Percentiles rank a stretch among this genome's conserved stretches.
Evolutionary conservation across 2,113 vertebrate genomes (phyloP).

Genomic region (Scopus umbretta): DNA sequence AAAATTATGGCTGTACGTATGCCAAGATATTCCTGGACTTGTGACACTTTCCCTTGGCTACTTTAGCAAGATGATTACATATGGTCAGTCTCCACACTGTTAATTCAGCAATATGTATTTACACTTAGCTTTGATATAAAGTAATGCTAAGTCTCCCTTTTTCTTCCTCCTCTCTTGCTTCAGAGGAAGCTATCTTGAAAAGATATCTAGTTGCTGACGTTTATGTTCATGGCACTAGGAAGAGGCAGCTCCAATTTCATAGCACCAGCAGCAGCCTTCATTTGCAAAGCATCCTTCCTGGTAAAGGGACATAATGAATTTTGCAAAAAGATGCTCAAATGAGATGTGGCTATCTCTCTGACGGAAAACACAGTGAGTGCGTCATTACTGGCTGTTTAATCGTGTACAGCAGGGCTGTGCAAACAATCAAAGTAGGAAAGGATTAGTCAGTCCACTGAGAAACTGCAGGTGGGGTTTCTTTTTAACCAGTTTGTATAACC

Average conservation of each 20-base stretch:
- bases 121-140: neutral
- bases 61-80: neutral
- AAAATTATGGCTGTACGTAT: neutral
- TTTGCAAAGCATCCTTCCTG: neutral
- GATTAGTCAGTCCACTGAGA: conserved; percentile 32
- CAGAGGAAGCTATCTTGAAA: neutral
- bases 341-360: neutral
- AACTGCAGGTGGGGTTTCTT: conserved; percentile 34
- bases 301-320: neutral
- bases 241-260: neutral
- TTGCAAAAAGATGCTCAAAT: neutral
- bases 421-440: neutral
- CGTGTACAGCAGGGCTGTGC: neutral
- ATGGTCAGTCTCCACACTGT: neutral
- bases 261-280: neutral
- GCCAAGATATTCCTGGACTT: neutral
- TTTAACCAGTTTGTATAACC: neutral
- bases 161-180: neutral
- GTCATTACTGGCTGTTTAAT: neutral
- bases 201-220: neutral
- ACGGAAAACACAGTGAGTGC: neutral
- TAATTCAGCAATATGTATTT: neutral
- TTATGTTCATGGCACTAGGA: neutral
- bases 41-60: neutral
- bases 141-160: neutral